Evolutionary conservation across 2,113 vertebrate species (phyloP), one percentile per base, ranked within the genome.

Genomic region (Zootoca vivipara): DNA sequence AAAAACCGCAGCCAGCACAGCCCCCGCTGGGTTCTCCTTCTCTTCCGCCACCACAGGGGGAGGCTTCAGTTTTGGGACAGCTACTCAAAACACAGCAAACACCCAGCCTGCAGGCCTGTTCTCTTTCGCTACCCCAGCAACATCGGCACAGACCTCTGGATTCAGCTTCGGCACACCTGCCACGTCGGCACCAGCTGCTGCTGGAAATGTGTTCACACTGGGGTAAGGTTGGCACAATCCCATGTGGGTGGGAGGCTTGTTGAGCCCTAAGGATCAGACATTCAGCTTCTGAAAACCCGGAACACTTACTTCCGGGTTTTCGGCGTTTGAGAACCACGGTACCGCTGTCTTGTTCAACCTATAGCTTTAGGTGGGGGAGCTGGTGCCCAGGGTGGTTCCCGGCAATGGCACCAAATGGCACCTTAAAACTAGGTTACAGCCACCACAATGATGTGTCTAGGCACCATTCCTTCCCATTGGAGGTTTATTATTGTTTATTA

Each of bases 101-200:
- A 82, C 95, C 9, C 97, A 97, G 86, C 46, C 96, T 2, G 82
- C 94, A 8, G 86, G 90, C 64, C 95, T 97, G 1, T 97, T 98
- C 84, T 94, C 97, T 1, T 92, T 97, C 85, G 85, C 93, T 1
- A 91, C 95, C 12, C 95, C 96, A 3, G 80, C 92, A n/a, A 83
- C 87, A 2, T 20, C 95, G 0, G 89, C 96, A 0, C 91, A 95
- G 78, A 93, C 96, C 0, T n/a, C 95, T 1, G 90, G 93, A 0
- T 98, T 98, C 89, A 97, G 93, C 93, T 99, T 99, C 69, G 98
- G 97, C 56, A 6, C 87, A n/a, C 90, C 83, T 33, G 24, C 84
- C 46, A 8, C 88, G 8, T 79, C 87, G 4, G 89, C 96, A 2
- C 93, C 97, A 22, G 94, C 92, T 56, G 94, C 94, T 18, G 22